A percentile compares a stretch with the other conserved stretches of the same genome.
Conservation (phyloP, 1,140 invertebrate genomes). For the Ceratina japonica region DNA sequence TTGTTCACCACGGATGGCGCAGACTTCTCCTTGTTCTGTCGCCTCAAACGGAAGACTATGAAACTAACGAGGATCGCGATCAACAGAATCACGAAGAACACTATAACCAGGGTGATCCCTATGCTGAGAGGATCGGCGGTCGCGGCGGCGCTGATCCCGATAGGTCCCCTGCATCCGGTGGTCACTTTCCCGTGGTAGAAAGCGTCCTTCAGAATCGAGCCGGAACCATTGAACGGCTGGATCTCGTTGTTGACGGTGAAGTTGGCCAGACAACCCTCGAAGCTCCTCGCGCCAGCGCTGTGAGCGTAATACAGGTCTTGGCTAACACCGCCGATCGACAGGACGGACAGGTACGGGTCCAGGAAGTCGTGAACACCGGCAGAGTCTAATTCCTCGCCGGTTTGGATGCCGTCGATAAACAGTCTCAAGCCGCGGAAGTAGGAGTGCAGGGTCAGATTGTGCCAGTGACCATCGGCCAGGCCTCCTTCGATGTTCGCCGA, state of each 20-base stretch:
- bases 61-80: constrained; percentile 94
- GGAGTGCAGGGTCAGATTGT: constrained; percentile 88
- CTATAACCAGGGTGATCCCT: constrained; percentile 94
- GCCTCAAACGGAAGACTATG: constrained; percentile 91
- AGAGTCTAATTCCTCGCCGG: constrained; percentile 91
- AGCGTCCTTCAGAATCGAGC: constrained; percentile 87
- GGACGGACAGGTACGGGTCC: constrained; percentile 90
- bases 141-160: constrained; percentile 86
- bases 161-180: constrained; percentile 84
- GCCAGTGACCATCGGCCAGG: constrained; percentile 91
- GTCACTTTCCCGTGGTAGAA: constrained; percentile 85
- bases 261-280: constrained; percentile 94
- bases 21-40: constrained; percentile 91
- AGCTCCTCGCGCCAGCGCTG: constrained; percentile 80
- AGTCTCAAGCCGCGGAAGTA: constrained; percentile 85
- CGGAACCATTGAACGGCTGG: constrained; percentile 92
- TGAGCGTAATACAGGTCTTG: constrained; percentile 79
- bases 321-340: constrained; percentile 88
- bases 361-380: constrained; percentile 93
- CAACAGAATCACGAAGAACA: constrained; percentile 94
- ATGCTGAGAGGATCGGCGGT: constrained; percentile 92
- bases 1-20: constrained; percentile 72
- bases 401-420: constrained; percentile 84
- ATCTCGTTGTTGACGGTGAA: constrained; percentile 94
- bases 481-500: constrained; percentile 81